Conservation (phyloP, 2,797 vertebrate genomes). For the Tiaroga cobitis region DNA sequence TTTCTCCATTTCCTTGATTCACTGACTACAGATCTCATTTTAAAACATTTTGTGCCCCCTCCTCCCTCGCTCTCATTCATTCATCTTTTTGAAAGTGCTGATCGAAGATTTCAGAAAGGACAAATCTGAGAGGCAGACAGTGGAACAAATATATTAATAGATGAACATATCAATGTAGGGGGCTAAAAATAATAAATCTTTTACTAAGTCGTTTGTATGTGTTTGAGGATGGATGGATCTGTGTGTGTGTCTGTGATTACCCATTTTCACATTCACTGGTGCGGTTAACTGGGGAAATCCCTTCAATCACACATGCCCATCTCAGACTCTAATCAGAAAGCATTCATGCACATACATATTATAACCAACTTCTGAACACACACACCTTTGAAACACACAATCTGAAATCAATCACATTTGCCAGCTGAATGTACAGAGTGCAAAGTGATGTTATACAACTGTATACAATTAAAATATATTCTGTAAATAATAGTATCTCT, state of each 20-base stretch:
- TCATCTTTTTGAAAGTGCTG: slow-evolving; percentile 6
- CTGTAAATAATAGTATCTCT: too few relatives aligned
- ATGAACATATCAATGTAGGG: not conserved
- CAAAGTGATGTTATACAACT: too few relatives aligned
- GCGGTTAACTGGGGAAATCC: slow-evolving; percentile 55
- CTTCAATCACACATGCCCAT: slow-evolving; percentile 29
- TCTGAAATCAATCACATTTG: too few relatives aligned
- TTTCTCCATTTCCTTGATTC: not conserved
- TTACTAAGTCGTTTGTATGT: slow-evolving; percentile 27
- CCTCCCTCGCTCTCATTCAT: not conserved
- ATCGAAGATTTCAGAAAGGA: not conserved
- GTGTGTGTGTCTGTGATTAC: slow-evolving; percentile 43
- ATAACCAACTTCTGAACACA: not conserved
- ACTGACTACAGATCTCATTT: slow-evolving; percentile 4
- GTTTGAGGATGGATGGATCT: slow-evolving; percentile 20
- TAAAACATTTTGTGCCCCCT: not conserved
- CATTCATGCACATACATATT: slow-evolving; percentile 2
- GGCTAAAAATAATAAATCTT: slow-evolving; percentile 16
- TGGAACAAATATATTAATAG: slow-evolving; percentile 22
- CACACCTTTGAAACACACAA: not conserved
- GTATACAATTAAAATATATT: too few relatives aligned
- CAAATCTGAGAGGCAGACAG: not conserved
- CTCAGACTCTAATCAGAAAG: slow-evolving; percentile 8
- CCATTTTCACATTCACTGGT: slow-evolving; percentile 58
- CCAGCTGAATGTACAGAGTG: too few relatives aligned